Base-by-base conservation (phyloP, 2,888 invertebrate species). In the Craniophora ligustri region DNA sequence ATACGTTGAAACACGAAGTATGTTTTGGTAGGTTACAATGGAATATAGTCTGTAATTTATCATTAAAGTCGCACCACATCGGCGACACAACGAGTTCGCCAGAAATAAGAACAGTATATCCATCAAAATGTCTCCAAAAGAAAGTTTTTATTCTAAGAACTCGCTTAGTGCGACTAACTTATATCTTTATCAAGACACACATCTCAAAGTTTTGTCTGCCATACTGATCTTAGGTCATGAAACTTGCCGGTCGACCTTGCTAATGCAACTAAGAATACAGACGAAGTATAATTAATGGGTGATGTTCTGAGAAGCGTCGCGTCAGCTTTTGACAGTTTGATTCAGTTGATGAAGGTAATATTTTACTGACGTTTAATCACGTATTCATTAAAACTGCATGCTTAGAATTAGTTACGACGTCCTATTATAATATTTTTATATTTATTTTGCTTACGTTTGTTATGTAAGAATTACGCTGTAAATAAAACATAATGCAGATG, bases 291-390 rank as follows among this genome's bases (percentile, higher is more conserved):
- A 70, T 72, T 61, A 71, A 67, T 59, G 71, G 44, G 10, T 28
- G 44, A 50, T 49, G 39, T 72, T 69, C 73, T 54, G 31, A 35
- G 71, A 69, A 71, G 36, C 38, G 36, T 38, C 49, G 53, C 42
- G 54, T 63, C 63, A 66, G 23, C 59, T 74, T 75, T 68, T 78
- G 79, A 76, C 79, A 79, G 73, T 67, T 76, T 67, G 72, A 76
- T 76, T 79, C 66, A 57, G 46, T 70, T 79, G 79, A 79, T 69
- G 77, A 73, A 81, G 82, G 81, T 71, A 74, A 74, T 61, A 58
- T 67, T 67, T 53, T 67, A 60, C 69, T 67, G 79, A 72, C 72
- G 63, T 72, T 69, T 64, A 69, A 76, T 79, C 50, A 68, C 30
- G 41, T 61, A 51, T 67, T 57, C 34, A 65, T 59, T 59, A 1